Base-by-base conservation (phyloP, 1,140 invertebrate genomes). In the Diachasmimorpha longicaudata region DNA sequence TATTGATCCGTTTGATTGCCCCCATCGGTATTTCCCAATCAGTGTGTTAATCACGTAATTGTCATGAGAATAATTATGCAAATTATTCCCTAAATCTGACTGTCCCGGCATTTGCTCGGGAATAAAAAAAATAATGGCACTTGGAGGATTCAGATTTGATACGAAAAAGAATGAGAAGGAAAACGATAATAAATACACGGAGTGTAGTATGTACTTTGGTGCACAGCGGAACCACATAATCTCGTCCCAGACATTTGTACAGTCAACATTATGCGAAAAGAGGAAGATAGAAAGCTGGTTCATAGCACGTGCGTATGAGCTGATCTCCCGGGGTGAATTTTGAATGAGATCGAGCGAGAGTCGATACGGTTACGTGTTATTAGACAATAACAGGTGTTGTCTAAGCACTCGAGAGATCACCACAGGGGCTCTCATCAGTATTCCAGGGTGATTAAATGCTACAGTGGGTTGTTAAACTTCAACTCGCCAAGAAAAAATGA, bases 371-470 rank as follows among this genome's bases (percentile, higher is more conserved):
- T 63, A 63, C 58, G 58, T 63, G 58, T 63, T 63, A 63, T 63
- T 63, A 63, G 58, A 63, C 58, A 63, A 63, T 63, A 63, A 63
- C 58, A 63, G 58, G 58, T 63, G 58, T 63, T 63, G 19, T 23
- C 11, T 19, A 6, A 14, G 21, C 19, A 63, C 58, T 8, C 14
- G 23, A 14, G 58, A 1, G 14, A 25, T 63, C 58, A 25, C 58
- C 58, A 31, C 58, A 9, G 23, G 58, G 19, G 58, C 48, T 63
- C 58, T 63, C 19, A 63, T 63, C 58, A 25, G 58, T 4, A 25
- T 25, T 63, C 21, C 31, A 2, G 8, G 14, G 4, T 16, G 19
- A 55, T 55, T 55, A 55, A 16, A 55, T 55, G n/a, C 8, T 55
- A 14, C 48, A 55, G 9, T 14, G 6, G 5, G 48, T 21, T 16